These are phyloP conservation scores for Cosmia pyralina DNA, from an alignment of 2,888 invertebrate species.

Conservation along the genomic window DNA sequence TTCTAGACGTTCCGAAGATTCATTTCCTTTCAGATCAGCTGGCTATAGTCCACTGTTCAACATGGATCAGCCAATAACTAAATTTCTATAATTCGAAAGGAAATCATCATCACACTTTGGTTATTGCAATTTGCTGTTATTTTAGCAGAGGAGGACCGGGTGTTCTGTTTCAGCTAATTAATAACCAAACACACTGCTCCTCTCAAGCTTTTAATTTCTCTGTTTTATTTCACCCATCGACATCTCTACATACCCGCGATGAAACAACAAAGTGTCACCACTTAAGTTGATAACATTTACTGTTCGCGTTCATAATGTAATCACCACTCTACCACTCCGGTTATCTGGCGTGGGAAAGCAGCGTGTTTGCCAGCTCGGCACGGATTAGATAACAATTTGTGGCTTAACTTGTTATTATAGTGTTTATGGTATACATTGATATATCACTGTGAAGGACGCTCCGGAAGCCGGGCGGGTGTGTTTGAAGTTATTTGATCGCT, in stretches of 20 bases:
- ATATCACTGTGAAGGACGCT: conserved; percentile 26
- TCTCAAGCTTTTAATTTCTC: conserved; percentile 23
- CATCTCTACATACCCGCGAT: not conserved
- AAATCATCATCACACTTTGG: not conserved
- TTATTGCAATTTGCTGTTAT: too few species aligned
- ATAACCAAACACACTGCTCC: conserved; percentile 19
- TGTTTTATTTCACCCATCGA: conserved; percentile 28
- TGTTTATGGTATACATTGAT: conserved; percentile 55
- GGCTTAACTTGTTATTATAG: conserved; percentile 53
- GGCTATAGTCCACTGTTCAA: not conserved
- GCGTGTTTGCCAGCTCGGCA: conserved; percentile 64
- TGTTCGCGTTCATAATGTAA: conserved; percentile 69
- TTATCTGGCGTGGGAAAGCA: conserved; percentile 80
- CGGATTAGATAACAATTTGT: conserved; percentile 74
- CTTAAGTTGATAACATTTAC: conserved; percentile 63
- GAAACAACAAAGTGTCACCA: conserved; percentile 51
- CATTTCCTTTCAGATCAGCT: too few species aligned
- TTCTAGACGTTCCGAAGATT: not conserved
- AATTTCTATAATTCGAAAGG: too few species aligned
- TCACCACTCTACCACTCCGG: conserved; percentile 71
- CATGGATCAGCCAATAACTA: not conserved
- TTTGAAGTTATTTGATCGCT: conserved; percentile 38
- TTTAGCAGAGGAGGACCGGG: not conserved
- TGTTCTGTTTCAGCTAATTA: conserved; percentile 3
- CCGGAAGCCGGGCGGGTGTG: conserved; percentile 37